Base-by-base conservation (phyloP, 2,797 vertebrate species). In the Anguilla pacifica region DNA sequence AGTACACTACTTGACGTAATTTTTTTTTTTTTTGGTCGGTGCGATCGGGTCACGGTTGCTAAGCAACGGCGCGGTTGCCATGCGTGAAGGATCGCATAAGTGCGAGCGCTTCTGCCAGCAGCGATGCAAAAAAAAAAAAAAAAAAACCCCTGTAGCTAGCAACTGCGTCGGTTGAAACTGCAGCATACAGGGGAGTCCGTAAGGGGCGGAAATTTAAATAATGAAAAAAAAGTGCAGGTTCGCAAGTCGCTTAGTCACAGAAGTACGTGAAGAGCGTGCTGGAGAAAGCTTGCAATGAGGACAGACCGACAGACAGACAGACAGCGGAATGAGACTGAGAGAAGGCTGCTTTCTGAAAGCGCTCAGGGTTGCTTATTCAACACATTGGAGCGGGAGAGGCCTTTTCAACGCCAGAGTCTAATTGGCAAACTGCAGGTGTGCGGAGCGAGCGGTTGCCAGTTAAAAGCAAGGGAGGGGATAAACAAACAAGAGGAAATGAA, bases 41-140 rank as follows among this genome's bases (percentile, higher is more conserved):
- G 95, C 94, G 94, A 94, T 96, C 95, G 95, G 95, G 94, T 94
- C 94, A 95, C 94, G 90, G 93, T 96, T 96, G 95, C 94, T 92
- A 95, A 91, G 95, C 93, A 95, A 96, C 95, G 94, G 95, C 93
- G 93, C 93, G 91, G 91, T 94, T 94, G 93, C 95, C 91, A 90
- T 95, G 95, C 94, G 93, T 95, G 95, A 94, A 95, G 95, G 94
- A 92, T 93, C 92, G 93, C 92, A 95, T 94, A 94, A 94, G 94
- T 95, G 94, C 93, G 94, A 95, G 94, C 93, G 92, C 92, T 94
- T 94, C 91, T 95, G 94, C 94, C 94, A 94, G 93, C 93, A 95
- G 94, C 79, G 4, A 25, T n/a, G 46, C 22, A 39, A 39, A 39
- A 39, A 39, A 39, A 39, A 39, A 39, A 39, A 2, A 39, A 39